Conservation (phyloP, 2,113 vertebrate genomes). For the Paracanthobrama guichenoti region DNA sequence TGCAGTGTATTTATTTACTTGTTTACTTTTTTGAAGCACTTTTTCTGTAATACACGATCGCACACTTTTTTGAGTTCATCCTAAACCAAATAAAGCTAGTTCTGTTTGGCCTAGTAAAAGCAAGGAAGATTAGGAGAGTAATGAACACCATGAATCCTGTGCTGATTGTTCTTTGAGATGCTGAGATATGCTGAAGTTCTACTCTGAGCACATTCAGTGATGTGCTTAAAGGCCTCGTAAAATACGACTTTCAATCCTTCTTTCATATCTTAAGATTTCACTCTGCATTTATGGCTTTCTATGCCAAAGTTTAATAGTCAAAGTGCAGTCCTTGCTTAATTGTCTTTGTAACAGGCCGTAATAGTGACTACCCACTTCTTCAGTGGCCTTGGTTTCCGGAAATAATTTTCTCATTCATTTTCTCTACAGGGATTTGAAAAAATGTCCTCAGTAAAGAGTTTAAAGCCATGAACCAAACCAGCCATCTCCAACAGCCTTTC, state of each 20-base stretch:
- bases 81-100: neutral
- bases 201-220: neutral
- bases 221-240: constrained; percentile 21
- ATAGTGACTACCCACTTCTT: neutral
- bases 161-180: constrained; percentile 12
- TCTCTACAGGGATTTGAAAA: neutral
- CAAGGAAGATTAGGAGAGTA: neutral
- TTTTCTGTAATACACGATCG: neutral
- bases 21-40: neutral
- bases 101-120: neutral
- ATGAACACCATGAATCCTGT: neutral
- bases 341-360: neutral
- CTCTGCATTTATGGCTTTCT: neutral
- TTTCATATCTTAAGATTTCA: neutral
- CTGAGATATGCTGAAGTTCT: neutral
- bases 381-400: neutral
- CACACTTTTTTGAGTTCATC: neutral
- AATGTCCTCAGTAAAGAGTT: neutral
- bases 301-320: neutral
- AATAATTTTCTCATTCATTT: constrained; percentile 3
- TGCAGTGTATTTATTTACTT: neutral
- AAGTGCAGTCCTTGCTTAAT: neutral
- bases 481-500: neutral
- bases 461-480: neutral
- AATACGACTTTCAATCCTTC: neutral